phyloP scores from a whole-genome alignment of 2,888 invertebrate species.

The Erebia aethiops region DNA sequence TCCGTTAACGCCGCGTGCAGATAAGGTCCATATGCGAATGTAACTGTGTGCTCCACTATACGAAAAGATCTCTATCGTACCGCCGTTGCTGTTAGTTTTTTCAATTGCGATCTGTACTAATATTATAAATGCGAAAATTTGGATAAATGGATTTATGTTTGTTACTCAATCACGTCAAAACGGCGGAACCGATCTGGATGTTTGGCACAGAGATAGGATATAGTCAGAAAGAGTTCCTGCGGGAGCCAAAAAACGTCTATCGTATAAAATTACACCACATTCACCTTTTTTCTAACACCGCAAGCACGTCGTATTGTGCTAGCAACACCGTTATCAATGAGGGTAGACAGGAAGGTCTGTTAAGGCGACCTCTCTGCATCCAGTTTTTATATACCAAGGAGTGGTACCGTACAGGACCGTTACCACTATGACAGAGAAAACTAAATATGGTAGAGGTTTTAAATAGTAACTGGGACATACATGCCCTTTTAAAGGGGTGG shows the following conservation, averaged over 20 bases:
- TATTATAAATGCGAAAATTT: no score
- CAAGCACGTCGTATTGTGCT: conserved; percentile 52
- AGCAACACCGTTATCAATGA: conserved; percentile 56
- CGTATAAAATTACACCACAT: no score
- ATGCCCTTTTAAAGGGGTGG: conserved; percentile 25
- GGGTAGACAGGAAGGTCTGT: conserved; percentile 54
- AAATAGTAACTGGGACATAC: conserved; percentile 39
- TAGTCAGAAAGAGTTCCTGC: no score
- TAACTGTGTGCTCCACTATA: conserved; percentile 28
- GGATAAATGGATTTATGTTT: no score
- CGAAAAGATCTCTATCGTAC: neutral
- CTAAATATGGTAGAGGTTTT: conserved; percentile 38
- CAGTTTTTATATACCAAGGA: conserved; percentile 54
- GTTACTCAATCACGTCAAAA: no score
- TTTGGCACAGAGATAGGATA: no score
- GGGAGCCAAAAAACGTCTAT: no score
- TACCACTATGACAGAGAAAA: conserved; percentile 32
- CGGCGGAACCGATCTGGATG: no score
- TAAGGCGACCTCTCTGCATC: conserved; percentile 48
- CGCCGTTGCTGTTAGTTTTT: neutral
- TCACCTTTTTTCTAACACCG: conserved; percentile 33
- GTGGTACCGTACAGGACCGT: conserved; percentile 41
- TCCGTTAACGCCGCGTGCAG: conserved; percentile 3
- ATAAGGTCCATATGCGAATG: conserved; percentile 7
- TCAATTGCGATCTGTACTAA: no score